Base-by-base conservation (phyloP, 2,113 vertebrate species). In the Proterorhinus semilunaris region DNA sequence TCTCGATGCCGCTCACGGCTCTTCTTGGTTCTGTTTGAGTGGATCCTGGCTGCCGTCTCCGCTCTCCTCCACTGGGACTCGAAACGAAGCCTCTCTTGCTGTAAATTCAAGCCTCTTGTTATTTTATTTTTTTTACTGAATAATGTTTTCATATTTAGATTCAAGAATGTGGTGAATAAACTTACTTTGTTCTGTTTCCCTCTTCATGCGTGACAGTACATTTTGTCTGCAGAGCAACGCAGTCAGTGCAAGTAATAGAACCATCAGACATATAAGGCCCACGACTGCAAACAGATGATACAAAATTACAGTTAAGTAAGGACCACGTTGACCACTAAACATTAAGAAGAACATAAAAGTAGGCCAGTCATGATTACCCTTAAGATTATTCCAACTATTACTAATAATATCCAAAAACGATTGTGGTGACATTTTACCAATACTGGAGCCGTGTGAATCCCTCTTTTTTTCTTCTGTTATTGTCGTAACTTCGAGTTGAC, bases 61-160 rank as follows among this genome's bases (percentile, higher is more conserved):
- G 7, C 86, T 91, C 78, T 93, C 92, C 63, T 92, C 91, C 11
- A 93, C 86, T 21, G 91, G 92, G 5, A 46, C 85, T 12, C 84
- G 69, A 55, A 72, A 92, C 67, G 62, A 10, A 1, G 81, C 84
- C n/a, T 89, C 89, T 0, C 49, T 48, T 57, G 43, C 85, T 89
- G 80, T 8, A 75, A 73, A 71, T 69, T 10, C 36, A 16, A 72
- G 15, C 21, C 21, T 21, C 21, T 21, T 44, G 6, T 62, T 36
- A 54, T 66, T n/a, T 10, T 5, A 49, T 43, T 66, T n/a, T 10
- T 5, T 52, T 43, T 49, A 27, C 7, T 27, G 53, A 6, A 5
- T 52, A 27, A 27, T 27, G 7, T 5, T 50, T 1, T 10, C 27
- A 55, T 10, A 27, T 0, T 45, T 21, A 1, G 0, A 62, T n/a